A percentile compares a stretch with the other conserved stretches of the same genome.
Evolutionary conservation across 2,888 invertebrate genomes (phyloP).

Genomic region (Congeria kusceri): DNA sequence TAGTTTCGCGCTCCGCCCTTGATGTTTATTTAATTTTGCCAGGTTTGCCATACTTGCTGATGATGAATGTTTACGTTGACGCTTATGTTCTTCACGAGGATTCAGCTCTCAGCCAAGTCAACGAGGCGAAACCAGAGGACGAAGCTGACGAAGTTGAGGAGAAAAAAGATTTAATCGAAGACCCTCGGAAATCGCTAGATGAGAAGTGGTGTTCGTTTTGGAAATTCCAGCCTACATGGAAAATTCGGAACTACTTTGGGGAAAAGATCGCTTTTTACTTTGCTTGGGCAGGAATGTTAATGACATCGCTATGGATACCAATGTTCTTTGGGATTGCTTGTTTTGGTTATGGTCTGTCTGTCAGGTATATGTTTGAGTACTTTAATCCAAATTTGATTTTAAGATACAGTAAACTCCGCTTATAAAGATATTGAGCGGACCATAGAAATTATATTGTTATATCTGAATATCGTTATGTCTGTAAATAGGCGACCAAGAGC

Average conservation of each 20-base stretch:
- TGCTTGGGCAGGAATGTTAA: slow-evolving; percentile 86
- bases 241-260: slow-evolving; percentile 86
- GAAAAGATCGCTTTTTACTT: slow-evolving; percentile 86
- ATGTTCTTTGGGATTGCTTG: slow-evolving; percentile 84
- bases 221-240: slow-evolving; percentile 85
- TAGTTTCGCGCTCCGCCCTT: no score
- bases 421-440: no score
- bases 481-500: no score
- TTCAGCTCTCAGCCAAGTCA: slow-evolving; percentile 71
- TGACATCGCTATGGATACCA: slow-evolving; percentile 85
- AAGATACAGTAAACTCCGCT: no score
- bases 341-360: slow-evolving; percentile 84
- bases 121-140: slow-evolving; percentile 65
- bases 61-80: slow-evolving; percentile 84
- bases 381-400: no score
- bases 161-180: slow-evolving; percentile 35
- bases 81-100: slow-evolving; percentile 85
- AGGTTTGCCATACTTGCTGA: slow-evolving; percentile 85
- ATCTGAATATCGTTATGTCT: no score
- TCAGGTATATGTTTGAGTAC: slow-evolving; percentile 77
- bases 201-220: slow-evolving; percentile 79
- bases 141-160: slow-evolving; percentile 27
- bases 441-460: no score
- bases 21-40: no score
- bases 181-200: slow-evolving; percentile 76